Conservation (phyloP, 2,797 vertebrate genomes). For the Tangara arthus region DNA sequence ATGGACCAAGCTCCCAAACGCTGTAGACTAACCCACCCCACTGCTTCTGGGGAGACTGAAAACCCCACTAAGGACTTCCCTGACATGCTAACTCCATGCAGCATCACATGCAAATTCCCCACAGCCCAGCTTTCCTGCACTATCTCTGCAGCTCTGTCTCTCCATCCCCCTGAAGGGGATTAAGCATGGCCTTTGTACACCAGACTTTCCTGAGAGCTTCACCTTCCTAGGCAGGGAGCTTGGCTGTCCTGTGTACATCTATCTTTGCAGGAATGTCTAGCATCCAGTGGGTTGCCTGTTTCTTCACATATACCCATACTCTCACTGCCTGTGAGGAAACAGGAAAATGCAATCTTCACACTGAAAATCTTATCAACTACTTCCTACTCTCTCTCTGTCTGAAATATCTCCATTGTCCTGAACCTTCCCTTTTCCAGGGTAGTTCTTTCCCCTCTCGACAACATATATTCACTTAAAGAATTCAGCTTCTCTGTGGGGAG, state of each 20-base stretch:
- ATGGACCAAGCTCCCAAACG: constrained; percentile 65
- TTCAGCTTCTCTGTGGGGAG: background rate
- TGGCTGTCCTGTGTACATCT: constrained; percentile 11
- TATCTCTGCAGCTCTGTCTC: constrained; percentile 53
- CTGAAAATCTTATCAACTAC: background rate
- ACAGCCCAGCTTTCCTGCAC: constrained; percentile 52
- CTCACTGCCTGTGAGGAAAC: constrained; percentile 25
- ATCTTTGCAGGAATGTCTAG: constrained; percentile 12
- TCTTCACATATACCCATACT: constrained; percentile 18
- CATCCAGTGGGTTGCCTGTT: constrained; percentile 35
- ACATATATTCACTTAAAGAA: background rate
- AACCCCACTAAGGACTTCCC: constrained; percentile 32
- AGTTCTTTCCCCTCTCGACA: background rate
- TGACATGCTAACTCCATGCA: constrained; percentile 64
- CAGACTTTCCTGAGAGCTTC: constrained; percentile 1
- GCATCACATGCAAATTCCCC: constrained; percentile 55
- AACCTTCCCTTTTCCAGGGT: background rate
- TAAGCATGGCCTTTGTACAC: constrained; percentile 21
- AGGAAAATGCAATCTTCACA: constrained; percentile 12
- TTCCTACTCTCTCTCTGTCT: constrained; percentile 39
- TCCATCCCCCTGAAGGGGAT: constrained; percentile 10
- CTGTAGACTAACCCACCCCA: constrained; percentile 69
- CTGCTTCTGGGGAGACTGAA: constrained; percentile 62
- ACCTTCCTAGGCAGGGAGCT: constrained; percentile 32
- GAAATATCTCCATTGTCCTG: background rate